A percentile compares a stretch with the other conserved stretches of the same genome.
Conservation (phyloP, 2,797 vertebrate species). For the Knipowitschia caucasica region DNA sequence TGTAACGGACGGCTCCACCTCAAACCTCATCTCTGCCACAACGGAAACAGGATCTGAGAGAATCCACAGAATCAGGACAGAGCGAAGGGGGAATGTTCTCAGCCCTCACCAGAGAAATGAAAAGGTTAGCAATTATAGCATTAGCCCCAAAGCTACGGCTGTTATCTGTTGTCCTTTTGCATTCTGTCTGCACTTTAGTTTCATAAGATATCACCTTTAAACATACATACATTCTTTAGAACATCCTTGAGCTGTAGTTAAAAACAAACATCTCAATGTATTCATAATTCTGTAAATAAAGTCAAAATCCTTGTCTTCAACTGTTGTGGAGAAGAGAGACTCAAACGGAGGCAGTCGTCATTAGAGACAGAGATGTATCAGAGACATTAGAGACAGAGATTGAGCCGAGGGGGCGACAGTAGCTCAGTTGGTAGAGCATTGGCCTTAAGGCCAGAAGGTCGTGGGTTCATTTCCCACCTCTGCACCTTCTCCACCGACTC, state of each 20-base stretch:
- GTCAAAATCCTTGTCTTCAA: constrained; percentile 16
- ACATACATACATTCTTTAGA: no score
- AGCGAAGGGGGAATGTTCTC: constrained; percentile 29
- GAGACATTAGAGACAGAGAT: constrained; percentile 75
- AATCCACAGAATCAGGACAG: constrained; percentile 59
- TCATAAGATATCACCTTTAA: no score
- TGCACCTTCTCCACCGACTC: no score
- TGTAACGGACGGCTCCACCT: constrained; percentile 49
- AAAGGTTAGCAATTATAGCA: constrained; percentile 20
- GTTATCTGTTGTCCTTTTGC: background rate
- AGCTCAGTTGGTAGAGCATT: no score
- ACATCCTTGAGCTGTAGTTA: no score
- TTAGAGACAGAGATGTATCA: constrained; percentile 79
- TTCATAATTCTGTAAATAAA: no score
- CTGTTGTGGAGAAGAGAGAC: constrained; percentile 27
- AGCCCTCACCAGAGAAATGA: constrained; percentile 16
- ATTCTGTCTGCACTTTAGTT: background rate
- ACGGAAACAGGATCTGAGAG: constrained; percentile 67
- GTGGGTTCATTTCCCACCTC: no score
- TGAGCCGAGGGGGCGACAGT: no score
- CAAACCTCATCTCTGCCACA: constrained; percentile 65
- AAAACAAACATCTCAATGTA: no score
- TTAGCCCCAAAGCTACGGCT: constrained; percentile 2
- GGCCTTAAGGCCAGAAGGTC: no score
- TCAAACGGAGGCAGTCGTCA: no score